phyloP scores from a whole-genome alignment of 37 sponge, comb jelly and placozoan genomes.

The Oopsacas minuta region DNA sequence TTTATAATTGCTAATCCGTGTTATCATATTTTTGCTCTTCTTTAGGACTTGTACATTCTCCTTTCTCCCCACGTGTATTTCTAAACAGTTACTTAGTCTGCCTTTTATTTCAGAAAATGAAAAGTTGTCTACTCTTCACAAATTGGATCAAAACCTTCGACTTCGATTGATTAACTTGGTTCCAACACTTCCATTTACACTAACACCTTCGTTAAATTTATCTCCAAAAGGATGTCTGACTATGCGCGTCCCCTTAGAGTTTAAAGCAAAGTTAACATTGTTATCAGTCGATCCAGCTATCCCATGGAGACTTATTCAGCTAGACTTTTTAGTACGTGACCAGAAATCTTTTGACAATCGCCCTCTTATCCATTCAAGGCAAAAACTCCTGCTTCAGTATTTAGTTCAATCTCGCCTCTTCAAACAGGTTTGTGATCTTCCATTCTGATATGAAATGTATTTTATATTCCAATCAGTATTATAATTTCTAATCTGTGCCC shows the following conservation, averaged over 20 bases:
- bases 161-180: not conserved
- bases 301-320: conserved; percentile 2
- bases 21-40: no score
- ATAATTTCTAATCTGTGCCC: no score
- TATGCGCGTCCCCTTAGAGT: not conserved
- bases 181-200: not conserved
- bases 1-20: no score
- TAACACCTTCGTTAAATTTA: not conserved
- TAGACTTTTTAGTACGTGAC: not conserved
- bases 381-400: not conserved
- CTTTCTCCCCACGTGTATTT: not conserved
- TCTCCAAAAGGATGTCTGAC: not conserved
- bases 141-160: not conserved
- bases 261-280: not conserved
- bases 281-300: not conserved
- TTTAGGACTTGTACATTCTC: not conserved
- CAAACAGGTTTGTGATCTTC: conserved; percentile 13
- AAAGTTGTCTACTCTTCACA: not conserved
- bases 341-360: not conserved
- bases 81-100: not conserved
- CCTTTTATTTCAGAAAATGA: not conserved
- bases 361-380: not conserved
- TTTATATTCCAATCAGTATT: no score
- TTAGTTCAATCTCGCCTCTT: not conserved
- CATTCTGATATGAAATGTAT: no score